These are phyloP conservation scores for Cydia strobilella DNA, from an alignment of 1,140 invertebrate genomes.

Conservation along the genomic window DNA sequence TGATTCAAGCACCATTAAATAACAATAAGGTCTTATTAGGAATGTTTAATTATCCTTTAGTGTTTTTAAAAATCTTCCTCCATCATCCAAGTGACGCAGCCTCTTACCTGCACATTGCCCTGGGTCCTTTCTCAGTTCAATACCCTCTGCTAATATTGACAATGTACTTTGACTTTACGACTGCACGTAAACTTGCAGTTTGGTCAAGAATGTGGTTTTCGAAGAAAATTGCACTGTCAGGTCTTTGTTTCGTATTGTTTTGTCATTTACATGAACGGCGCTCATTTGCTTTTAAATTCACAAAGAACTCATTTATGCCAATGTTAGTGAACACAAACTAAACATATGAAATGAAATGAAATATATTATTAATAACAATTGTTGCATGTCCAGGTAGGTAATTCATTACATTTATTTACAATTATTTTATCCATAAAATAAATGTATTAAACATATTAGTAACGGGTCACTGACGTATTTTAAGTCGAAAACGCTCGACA, in stretches of 20 bases:
- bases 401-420: too few relatives aligned
- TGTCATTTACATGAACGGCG: neutral
- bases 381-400: too few relatives aligned
- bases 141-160: constrained; percentile 50
- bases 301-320: neutral
- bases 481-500: too few relatives aligned
- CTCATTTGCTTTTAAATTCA: neutral
- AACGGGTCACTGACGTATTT: too few relatives aligned
- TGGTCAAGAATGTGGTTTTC: constrained; percentile 21
- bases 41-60: neutral
- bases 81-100: constrained; percentile 37
- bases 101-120: constrained; percentile 42
- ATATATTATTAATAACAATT: too few relatives aligned
- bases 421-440: too few relatives aligned
- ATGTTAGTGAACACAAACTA: neutral
- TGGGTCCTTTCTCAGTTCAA: constrained; percentile 40
- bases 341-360: too few relatives aligned
- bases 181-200: constrained; percentile 36
- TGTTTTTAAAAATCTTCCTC: neutral
- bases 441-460: too few relatives aligned
- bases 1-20: neutral
- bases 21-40: neutral
- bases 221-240: neutral
- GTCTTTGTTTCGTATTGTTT: neutral
- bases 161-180: constrained; percentile 48